These are phyloP conservation scores for Loxodonta africana DNA, from an alignment of 2,113 vertebrate genomes.

Conservation along the genomic window DNA sequence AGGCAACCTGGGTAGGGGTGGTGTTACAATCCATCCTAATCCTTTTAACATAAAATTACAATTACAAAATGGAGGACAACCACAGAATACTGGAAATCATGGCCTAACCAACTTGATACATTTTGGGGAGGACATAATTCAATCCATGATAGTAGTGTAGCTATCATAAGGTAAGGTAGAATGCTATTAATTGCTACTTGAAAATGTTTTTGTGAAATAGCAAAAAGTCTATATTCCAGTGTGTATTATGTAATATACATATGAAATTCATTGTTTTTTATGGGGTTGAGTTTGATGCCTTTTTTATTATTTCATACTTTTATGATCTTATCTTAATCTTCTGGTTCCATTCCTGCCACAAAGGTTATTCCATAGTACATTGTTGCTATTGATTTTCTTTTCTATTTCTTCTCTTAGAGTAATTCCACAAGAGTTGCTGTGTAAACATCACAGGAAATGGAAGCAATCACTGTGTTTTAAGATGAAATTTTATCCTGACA, in stretches of 20 bases:
- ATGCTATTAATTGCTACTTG: constrained; percentile 40
- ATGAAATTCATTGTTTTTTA: constrained; percentile 17
- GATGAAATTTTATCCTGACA: constrained; percentile 77
- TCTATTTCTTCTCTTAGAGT: constrained; percentile 76
- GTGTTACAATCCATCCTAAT: no score
- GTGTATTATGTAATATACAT: not conserved
- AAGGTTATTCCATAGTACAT: constrained; percentile 77
- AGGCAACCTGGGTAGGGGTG: no score
- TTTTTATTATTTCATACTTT: constrained; percentile 69
- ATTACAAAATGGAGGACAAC: no score
- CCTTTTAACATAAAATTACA: no score
- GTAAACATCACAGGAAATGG: constrained; percentile 81
- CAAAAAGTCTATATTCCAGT: not conserved
- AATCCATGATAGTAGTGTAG: not conserved
- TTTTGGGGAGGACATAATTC: no score
- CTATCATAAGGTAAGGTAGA: not conserved
- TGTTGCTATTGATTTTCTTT: constrained; percentile 82
- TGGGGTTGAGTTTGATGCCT: not conserved
- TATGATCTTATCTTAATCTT: constrained; percentile 75
- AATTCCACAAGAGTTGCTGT: constrained; percentile 76
- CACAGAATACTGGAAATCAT: no score
- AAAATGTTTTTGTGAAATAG: not conserved
- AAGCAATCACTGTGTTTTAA: constrained; percentile 79
- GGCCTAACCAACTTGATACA: no score
- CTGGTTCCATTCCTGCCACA: constrained; percentile 68